Conservation (phyloP, 2,797 vertebrate species). For the Gephyroberyx darwinii region DNA sequence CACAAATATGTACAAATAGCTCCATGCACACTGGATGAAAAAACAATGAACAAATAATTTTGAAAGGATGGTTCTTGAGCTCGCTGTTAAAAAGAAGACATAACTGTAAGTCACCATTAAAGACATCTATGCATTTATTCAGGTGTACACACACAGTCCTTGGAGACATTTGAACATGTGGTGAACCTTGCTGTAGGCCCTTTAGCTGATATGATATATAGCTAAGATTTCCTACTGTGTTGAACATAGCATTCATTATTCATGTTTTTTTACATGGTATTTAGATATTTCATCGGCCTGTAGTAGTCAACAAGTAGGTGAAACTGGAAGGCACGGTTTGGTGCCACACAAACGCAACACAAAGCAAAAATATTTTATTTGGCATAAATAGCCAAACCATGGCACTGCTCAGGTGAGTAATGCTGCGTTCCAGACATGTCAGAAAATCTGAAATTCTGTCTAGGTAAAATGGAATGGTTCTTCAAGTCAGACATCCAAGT, state of each 20-base stretch:
- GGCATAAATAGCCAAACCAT: too few relatives aligned
- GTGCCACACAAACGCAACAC: background rate
- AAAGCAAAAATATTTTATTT: too few relatives aligned
- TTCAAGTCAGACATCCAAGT: too few relatives aligned
- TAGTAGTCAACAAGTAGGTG: background rate
- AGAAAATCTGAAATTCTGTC: too few relatives aligned
- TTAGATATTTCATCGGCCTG: conserved; percentile 1
- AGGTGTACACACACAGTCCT: background rate
- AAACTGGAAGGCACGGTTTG: background rate
- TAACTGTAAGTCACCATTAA: too few relatives aligned
- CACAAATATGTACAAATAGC: background rate
- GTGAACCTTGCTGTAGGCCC: background rate
- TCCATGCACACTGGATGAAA: background rate
- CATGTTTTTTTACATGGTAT: background rate
- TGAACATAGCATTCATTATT: conserved; percentile 28
- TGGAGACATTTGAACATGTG: background rate
- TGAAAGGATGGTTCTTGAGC: too few relatives aligned
- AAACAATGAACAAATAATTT: too few relatives aligned
- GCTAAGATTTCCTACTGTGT: conserved; percentile 26
- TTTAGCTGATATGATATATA: conserved; percentile 7
- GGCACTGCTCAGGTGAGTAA: too few relatives aligned
- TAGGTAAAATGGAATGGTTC: too few relatives aligned
- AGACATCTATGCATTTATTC: too few relatives aligned
- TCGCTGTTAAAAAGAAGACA: too few relatives aligned
- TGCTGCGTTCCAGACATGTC: too few relatives aligned